Evolutionary conservation across 1,140 invertebrate species (phyloP).

Genomic region (Elysia chlorotica): DNA sequence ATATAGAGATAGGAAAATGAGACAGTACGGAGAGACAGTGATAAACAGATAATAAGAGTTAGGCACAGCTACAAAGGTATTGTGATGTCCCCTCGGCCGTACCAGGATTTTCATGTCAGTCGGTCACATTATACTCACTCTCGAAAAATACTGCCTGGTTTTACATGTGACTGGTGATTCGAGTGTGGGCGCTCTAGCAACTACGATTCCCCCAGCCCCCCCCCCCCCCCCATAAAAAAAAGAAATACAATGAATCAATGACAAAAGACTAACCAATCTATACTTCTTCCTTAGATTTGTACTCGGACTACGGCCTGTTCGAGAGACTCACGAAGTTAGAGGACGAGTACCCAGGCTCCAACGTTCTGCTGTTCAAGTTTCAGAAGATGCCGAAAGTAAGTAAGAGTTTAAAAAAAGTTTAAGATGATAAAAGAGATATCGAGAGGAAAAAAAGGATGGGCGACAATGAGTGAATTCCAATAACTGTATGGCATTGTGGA

Average conservation of each 20-base stretch:
- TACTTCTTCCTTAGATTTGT: conserved; percentile 32
- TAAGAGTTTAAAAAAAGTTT: too few species aligned
- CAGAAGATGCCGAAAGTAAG: conserved; percentile 41
- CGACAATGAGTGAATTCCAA: too few species aligned
- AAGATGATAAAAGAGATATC: too few species aligned
- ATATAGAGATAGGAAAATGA: too few species aligned
- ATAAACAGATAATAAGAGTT: too few species aligned
- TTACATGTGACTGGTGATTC: not conserved
- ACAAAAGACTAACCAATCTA: not conserved
- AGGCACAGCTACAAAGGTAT: too few species aligned
- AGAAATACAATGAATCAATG: not conserved
- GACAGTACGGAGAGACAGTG: too few species aligned
- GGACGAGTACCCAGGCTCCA: conserved; percentile 48
- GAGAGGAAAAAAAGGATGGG: too few species aligned
- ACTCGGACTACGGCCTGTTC: conserved; percentile 45
- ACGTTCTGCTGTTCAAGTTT: conserved; percentile 48
- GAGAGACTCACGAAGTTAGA: conserved; percentile 49
- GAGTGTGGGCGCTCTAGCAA: not conserved
- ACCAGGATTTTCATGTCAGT: not conserved
- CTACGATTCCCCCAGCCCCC: too few species aligned
- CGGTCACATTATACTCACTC: not conserved
- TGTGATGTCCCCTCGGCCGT: too few species aligned
- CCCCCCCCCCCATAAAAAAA: not conserved
- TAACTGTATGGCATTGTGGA: too few species aligned
- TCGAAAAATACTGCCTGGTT: not conserved